Conservation (phyloP, 2,113 vertebrate genomes). For the Clinocottus analis region DNA sequence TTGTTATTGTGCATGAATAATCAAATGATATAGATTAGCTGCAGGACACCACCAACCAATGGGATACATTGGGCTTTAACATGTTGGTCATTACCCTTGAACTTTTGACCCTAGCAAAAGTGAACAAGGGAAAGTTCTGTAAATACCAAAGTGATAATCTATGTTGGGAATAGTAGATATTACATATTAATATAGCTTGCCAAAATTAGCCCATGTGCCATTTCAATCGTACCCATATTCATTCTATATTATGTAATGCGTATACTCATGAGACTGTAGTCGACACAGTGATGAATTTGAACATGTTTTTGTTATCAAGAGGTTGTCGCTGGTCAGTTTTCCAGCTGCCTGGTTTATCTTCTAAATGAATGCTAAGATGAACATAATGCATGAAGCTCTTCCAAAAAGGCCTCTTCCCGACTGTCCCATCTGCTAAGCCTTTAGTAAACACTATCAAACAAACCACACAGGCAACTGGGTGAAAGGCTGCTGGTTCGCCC, state of each 20-base stretch:
- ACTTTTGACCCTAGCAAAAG: constrained; percentile 4
- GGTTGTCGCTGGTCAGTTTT: not conserved
- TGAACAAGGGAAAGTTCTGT: constrained; percentile 18
- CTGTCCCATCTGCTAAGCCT: constrained; percentile 50
- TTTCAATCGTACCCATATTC: not conserved
- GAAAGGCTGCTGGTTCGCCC: constrained; percentile 20
- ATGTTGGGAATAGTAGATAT: not conserved
- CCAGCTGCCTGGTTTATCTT: constrained; percentile 17
- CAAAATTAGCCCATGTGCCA: constrained; percentile 14
- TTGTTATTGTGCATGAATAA: constrained; percentile 55
- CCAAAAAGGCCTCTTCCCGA: constrained; percentile 27
- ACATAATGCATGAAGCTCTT: constrained; percentile 30
- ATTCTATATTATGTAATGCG: not conserved
- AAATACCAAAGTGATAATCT: constrained; percentile 12
- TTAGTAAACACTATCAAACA: constrained; percentile 61
- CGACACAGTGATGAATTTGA: constrained; percentile 3
- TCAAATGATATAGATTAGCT: constrained; percentile 24
- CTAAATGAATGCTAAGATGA: constrained; percentile 29
- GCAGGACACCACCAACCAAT: constrained; percentile 16
- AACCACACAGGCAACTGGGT: constrained; percentile 41
- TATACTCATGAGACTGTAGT: constrained; percentile 2
- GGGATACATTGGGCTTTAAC: constrained; percentile 11
- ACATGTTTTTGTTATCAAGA: constrained; percentile 10
- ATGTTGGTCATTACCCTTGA: constrained; percentile 20
- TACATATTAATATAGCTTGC: not conserved